Conservation (phyloP, 2,888 invertebrate genomes). For the Hoplodrina blanda region DNA sequence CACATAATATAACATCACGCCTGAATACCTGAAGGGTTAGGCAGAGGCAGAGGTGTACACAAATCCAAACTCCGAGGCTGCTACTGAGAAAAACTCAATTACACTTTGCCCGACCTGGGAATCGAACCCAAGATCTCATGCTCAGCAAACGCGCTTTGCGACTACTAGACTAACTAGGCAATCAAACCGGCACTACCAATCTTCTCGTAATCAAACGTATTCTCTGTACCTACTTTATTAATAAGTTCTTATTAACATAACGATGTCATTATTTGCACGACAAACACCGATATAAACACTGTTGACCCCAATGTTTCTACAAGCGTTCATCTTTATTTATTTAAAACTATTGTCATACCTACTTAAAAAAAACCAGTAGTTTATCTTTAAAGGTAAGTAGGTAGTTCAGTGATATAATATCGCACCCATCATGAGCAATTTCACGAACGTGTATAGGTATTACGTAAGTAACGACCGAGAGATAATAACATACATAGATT, state of each 20-base stretch:
- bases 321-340: conserved; percentile 14
- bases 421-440: conserved; percentile 26
- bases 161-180: too few relatives aligned
- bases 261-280: conserved; percentile 67
- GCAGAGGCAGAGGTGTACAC: too few relatives aligned
- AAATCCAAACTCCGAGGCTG: too few relatives aligned
- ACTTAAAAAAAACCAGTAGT: neutral
- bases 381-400: conserved; percentile 15
- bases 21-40: too few relatives aligned
- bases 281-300: conserved; percentile 33
- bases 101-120: too few relatives aligned
- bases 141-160: too few relatives aligned
- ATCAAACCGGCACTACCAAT: neutral
- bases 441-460: conserved; percentile 9
- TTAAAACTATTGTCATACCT: conserved; percentile 6
- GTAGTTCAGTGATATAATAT: conserved; percentile 1
- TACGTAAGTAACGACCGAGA: conserved; percentile 23
- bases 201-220: conserved; percentile 17
- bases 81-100: too few relatives aligned
- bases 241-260: conserved; percentile 29
- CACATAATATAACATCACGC: too few relatives aligned
- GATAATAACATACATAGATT: conserved; percentile 30
- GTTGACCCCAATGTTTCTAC: conserved; percentile 62
- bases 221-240: conserved; percentile 13
- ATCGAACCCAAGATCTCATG: too few relatives aligned